A percentile compares a stretch with the other conserved stretches of the same genome.
These are phyloP conservation scores for Sapajus apella DNA, from an alignment of 2,113 vertebrate genomes.

Conservation along the genomic window DNA sequence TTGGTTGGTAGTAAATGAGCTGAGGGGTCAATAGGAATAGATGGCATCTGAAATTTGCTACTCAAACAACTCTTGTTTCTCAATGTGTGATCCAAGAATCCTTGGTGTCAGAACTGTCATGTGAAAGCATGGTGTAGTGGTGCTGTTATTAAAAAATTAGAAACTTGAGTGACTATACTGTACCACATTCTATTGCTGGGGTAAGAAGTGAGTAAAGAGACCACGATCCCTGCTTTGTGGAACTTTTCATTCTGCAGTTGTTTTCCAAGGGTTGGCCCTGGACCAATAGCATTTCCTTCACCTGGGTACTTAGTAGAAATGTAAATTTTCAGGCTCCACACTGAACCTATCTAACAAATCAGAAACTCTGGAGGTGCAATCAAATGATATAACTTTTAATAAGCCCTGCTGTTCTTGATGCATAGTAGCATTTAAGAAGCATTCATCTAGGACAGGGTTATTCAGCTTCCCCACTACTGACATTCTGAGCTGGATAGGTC, in stretches of 20 bases:
- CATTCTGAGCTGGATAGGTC: neutral
- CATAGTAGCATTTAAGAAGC: neutral
- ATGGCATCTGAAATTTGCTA: neutral
- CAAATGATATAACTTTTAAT: neutral
- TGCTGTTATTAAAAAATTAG: neutral
- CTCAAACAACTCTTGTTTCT: neutral
- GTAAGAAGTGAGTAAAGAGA: neutral
- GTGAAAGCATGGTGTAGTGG: neutral
- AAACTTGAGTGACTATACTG: neutral
- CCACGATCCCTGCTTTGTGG: neutral
- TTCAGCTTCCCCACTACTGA: fast-evolving
- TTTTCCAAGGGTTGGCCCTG: neutral
- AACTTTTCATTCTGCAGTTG: neutral
- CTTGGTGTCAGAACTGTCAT: neutral
- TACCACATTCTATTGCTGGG: neutral
- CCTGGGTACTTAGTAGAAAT: neutral
- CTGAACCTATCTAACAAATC: neutral
- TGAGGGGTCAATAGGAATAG: neutral
- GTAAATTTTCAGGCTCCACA: neutral
- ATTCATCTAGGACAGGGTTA: neutral
- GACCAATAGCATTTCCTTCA: neutral
- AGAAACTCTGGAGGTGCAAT: neutral
- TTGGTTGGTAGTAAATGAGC: neutral
- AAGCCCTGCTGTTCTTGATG: neutral
- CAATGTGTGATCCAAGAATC: neutral